phyloP scores from a whole-genome alignment of 2,797 vertebrate species.

The Fistularia commersonii region DNA sequence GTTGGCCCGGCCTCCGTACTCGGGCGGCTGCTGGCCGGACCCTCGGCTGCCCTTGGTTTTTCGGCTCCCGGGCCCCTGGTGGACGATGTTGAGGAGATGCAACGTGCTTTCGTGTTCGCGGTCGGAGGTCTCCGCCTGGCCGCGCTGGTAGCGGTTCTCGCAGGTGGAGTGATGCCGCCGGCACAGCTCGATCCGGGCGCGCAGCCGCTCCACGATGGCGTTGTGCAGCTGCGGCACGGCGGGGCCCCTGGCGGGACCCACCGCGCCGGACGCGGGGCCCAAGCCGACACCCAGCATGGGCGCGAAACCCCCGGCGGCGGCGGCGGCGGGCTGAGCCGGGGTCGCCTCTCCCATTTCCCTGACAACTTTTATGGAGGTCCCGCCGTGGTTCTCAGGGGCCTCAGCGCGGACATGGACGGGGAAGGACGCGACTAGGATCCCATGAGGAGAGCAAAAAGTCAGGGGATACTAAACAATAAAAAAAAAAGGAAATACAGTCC shows the following conservation, averaged over 20 bases:
- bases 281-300: slow-evolving; percentile 80
- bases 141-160: slow-evolving; percentile 88
- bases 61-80: slow-evolving; percentile 84
- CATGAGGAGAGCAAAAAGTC: slow-evolving; percentile 18
- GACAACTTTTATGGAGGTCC: slow-evolving; percentile 55
- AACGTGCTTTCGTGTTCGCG: slow-evolving; percentile 90
- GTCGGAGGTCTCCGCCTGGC: slow-evolving; percentile 88
- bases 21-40: slow-evolving; percentile 70
- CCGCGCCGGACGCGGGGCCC: slow-evolving; percentile 68
- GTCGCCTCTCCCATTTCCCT: slow-evolving; percentile 92
- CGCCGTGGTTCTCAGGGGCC: neutral
- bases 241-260: slow-evolving; percentile 72
- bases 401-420: slow-evolving; percentile 40
- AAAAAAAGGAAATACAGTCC: neutral
- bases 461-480: neutral
- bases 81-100: slow-evolving; percentile 90
- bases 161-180: slow-evolving; percentile 93
- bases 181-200: slow-evolving; percentile 92
- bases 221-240: slow-evolving; percentile 88
- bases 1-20: slow-evolving; percentile 72
- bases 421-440: slow-evolving; percentile 30
- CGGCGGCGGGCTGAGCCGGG: slow-evolving; percentile 84
- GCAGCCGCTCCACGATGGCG: slow-evolving; percentile 92
- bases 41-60: slow-evolving; percentile 81
- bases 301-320: slow-evolving; percentile 72